Evolutionary conservation across 2,113 vertebrate species (phyloP).

Genomic region (Genyomyrus donnyi): DNA sequence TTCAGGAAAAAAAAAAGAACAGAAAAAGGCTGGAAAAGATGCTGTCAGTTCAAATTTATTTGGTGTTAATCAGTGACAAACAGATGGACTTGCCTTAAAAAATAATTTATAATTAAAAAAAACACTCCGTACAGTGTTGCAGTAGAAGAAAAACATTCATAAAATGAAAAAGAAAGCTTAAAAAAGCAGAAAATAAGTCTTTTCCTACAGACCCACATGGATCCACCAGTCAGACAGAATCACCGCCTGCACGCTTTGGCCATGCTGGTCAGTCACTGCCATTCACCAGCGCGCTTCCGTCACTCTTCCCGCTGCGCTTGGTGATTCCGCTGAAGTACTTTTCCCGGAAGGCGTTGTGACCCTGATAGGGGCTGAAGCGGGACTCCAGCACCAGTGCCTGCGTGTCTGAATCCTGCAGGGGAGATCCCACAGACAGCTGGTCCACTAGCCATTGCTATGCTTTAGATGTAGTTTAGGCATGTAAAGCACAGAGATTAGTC

Average conservation of each 20-base stretch:
- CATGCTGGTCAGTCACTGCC: constrained; percentile 40
- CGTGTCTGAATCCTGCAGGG: constrained; percentile 68
- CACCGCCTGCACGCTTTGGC: background rate
- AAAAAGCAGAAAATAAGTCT: background rate
- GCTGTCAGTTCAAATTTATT: background rate
- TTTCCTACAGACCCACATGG: background rate
- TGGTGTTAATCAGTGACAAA: background rate
- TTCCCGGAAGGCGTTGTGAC: constrained; percentile 94
- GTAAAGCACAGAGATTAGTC: background rate
- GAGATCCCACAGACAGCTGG: constrained; percentile 1
- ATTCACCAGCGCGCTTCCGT: constrained; percentile 52
- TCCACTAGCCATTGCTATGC: background rate
- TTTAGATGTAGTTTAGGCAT: background rate
- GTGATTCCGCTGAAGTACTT: constrained; percentile 94
- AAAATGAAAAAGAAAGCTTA: background rate
- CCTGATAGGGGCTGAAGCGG: constrained; percentile 70
- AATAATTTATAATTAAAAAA: constrained; percentile 11
- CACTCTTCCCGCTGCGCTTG: constrained; percentile 76
- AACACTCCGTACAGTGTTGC: background rate
- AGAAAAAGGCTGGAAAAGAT: background rate
- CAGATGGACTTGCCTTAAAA: constrained; percentile 13
- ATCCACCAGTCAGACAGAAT: background rate
- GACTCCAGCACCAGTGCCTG: constrained; percentile 60
- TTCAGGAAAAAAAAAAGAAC: too few relatives aligned
- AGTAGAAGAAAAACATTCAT: background rate